Conservation (phyloP, 2,888 invertebrate genomes). For the Xiphydria camelus region DNA sequence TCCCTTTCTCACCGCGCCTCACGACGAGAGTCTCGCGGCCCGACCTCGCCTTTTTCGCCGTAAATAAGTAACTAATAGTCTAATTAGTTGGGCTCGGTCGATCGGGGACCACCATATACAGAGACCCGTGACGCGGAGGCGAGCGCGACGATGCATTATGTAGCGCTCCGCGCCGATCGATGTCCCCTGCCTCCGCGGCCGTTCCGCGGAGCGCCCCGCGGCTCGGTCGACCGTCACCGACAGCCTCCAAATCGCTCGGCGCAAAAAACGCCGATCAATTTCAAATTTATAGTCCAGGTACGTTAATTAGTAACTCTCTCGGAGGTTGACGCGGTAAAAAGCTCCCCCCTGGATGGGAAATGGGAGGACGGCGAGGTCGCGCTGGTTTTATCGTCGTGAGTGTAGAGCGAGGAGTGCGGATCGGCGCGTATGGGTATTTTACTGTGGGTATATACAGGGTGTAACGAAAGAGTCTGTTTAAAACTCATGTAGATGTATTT, state of each 20-base stretch:
- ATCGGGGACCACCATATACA: conserved; percentile 14
- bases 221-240: conserved; percentile 13
- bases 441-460: no score
- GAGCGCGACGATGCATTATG: conserved; percentile 14
- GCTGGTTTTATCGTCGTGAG: no score
- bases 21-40: conserved; percentile 11
- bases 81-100: conserved; percentile 26
- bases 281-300: conserved; percentile 45
- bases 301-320: conserved; percentile 23
- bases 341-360: neutral
- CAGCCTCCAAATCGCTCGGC: conserved; percentile 24
- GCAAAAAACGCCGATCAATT: conserved; percentile 43
- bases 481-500: no score
- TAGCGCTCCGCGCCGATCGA: conserved; percentile 10
- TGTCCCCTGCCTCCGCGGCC: neutral
- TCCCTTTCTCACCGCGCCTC: neutral
- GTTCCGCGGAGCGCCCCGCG: conserved; percentile 3
- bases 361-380: no score
- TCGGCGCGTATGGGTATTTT: no score
- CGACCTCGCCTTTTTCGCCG: conserved; percentile 24
- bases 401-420: no score
- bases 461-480: no score
- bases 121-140: conserved; percentile 3
- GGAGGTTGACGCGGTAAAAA: conserved; percentile 1
- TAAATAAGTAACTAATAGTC: conserved; percentile 32